Base-by-base conservation (phyloP, 2,888 invertebrate species). In the Azorinus chamasolen region DNA sequence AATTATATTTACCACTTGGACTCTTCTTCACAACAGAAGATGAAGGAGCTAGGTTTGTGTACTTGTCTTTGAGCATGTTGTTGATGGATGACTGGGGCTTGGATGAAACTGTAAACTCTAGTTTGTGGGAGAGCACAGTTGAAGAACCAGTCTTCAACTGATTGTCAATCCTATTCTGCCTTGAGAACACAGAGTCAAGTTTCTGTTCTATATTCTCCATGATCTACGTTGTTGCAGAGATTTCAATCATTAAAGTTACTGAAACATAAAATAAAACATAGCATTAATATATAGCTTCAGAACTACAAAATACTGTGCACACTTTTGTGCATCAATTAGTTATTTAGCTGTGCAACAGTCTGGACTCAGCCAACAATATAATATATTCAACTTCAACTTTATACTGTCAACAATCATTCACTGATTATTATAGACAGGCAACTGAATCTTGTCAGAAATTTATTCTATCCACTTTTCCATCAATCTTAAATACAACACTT, bases 41-140 rank as follows among this genome's bases (percentile, higher is more conserved):
- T 8, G 45, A 27, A 43, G 69, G 61, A 27, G 70, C 69, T 43
- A 80, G 68, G 39, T 76, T 73, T 25, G 73, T 65, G 54, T 80
- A 80, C 51, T 80, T 80, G 41, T 65, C 80, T 41, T 80, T 80
- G 12, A 80, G 70, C 43, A 69, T 58, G 18, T 69, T 58, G 66
- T 57, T 70, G 1, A 73, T 51, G 32, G 76, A 77, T 8, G 79
- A 76, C 41, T 75, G 75, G 2, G 61, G 65, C 48, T 66, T 72
- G 8, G 65, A 61, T 14, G 79, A 54, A 37, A 64, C 57, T 45
- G 64, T 62, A 58, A 77, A 80, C 39, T 72, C 76, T 27, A 80
- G 69, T 51, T 63, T 73, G 58, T 80, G 80, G n/a, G 64, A 58
- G 10, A 80, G 73, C 22, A 77, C 70, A 48, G 70, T 65, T 12